These are phyloP conservation scores for Zonotrichia albicollis DNA, from an alignment of 2,797 vertebrate species.

Conservation along the genomic window DNA sequence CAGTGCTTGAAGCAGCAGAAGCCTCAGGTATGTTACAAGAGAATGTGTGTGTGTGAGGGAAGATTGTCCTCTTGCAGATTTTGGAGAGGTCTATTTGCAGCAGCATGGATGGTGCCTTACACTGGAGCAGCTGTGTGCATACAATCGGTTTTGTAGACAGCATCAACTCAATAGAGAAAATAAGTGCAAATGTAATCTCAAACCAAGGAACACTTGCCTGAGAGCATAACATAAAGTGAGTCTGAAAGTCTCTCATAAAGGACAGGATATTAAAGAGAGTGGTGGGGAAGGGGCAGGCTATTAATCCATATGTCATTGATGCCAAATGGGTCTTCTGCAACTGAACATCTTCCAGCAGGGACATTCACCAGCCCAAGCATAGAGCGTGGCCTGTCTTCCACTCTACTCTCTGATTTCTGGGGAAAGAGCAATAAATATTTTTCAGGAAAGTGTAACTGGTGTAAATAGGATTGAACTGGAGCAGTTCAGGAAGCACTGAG, in stretches of 20 bases:
- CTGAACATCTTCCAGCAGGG: conserved; percentile 46
- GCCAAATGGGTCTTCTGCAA: conserved; percentile 55
- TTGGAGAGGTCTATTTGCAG: neutral
- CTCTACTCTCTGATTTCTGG: neutral
- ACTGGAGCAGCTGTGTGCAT: neutral
- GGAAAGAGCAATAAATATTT: neutral
- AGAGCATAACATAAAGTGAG: conserved; percentile 32
- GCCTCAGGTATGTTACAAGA: neutral
- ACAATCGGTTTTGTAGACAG: neutral
- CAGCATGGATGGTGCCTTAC: neutral
- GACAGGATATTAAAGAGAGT: conserved; percentile 73
- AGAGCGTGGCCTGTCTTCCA: neutral
- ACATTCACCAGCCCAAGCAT: neutral
- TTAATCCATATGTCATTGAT: conserved; percentile 65
- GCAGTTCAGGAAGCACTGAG: neutral
- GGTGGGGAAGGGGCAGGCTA: neutral
- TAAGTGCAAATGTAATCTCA: conserved; percentile 43
- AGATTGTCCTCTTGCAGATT: neutral
- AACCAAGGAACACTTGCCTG: neutral
- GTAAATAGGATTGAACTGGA: neutral
- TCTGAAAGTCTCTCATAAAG: conserved; percentile 68
- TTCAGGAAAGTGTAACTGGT: neutral
- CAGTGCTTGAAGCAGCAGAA: neutral
- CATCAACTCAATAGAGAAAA: neutral
- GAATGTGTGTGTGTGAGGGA: neutral